Percentiles rank a stretch among this genome's conserved stretches.
These are phyloP conservation scores for Apteryx mantelli DNA, from an alignment of 2,113 vertebrate species.

Conservation along the genomic window DNA sequence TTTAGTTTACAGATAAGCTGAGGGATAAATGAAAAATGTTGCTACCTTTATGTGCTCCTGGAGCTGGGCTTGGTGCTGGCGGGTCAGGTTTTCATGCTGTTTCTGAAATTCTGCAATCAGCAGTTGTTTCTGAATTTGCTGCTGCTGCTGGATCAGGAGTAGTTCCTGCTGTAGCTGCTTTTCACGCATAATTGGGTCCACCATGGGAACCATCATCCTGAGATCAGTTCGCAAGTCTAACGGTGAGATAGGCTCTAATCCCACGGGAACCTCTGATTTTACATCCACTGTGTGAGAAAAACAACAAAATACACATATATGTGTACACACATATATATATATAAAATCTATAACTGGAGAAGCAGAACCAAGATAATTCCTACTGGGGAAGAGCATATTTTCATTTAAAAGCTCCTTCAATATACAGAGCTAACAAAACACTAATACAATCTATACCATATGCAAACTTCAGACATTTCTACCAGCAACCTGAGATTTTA, in stretches of 20 bases:
- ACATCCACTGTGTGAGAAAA: constrained; percentile 84
- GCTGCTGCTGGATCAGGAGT: constrained; percentile 96
- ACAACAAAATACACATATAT: neutral
- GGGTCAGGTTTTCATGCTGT: constrained; percentile 96
- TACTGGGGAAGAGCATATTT: neutral
- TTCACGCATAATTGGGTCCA: constrained; percentile 90
- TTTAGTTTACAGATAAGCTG: neutral
- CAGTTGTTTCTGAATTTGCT: constrained; percentile 98
- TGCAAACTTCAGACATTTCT: neutral
- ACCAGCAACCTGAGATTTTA: neutral
- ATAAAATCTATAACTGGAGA: neutral
- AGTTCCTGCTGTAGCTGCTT: constrained; percentile 96
- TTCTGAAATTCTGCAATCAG: constrained; percentile 98
- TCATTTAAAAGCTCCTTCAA: neutral
- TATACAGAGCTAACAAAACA: neutral
- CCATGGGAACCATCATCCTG: constrained; percentile 92
- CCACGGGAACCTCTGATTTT: constrained; percentile 87
- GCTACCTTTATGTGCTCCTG: constrained; percentile 99
- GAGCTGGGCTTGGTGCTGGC: constrained; percentile 97
- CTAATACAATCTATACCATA: neutral
- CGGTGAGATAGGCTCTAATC: constrained; percentile 88
- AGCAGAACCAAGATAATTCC: constrained; percentile 12
- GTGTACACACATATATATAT: too few species aligned
- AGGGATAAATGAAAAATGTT: constrained; percentile 63
- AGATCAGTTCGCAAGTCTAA: constrained; percentile 93